phyloP scores from a whole-genome alignment of 2,888 invertebrate genomes.

The Nowickia ferox region DNA sequence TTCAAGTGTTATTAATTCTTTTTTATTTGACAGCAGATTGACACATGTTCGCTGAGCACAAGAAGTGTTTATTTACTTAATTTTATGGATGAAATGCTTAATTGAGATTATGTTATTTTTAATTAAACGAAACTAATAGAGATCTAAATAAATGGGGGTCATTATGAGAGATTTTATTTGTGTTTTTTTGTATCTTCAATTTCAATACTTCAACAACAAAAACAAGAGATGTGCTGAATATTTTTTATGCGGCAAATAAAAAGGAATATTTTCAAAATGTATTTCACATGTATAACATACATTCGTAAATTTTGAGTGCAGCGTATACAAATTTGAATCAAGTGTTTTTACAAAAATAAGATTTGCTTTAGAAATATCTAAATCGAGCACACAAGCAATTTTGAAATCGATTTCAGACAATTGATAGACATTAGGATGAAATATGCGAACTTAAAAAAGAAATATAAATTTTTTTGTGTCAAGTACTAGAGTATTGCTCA shows the following conservation, averaged over 20 bases:
- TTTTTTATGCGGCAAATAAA: neutral
- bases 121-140: neutral
- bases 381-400: neutral
- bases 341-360: conserved; percentile 7
- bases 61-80: conserved; percentile 34
- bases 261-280: neutral
- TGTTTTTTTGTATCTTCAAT: neutral
- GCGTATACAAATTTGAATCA: conserved; percentile 1
- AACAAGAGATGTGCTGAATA: neutral
- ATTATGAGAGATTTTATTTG: neutral
- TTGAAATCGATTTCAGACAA: neutral
- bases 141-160: neutral
- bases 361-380: neutral
- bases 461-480: neutral
- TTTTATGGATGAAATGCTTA: conserved; percentile 34
- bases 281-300: conserved; percentile 12
- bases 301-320: neutral
- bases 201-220: neutral
- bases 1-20: conserved; percentile 40
- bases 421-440: neutral
- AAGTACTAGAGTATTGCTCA: neutral
- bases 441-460: neutral
- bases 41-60: conserved; percentile 42
- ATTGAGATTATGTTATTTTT: conserved; percentile 17
- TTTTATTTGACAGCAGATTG: conserved; percentile 65